phyloP scores from a whole-genome alignment of 1,140 invertebrate genomes.

The Venturia canescens region DNA sequence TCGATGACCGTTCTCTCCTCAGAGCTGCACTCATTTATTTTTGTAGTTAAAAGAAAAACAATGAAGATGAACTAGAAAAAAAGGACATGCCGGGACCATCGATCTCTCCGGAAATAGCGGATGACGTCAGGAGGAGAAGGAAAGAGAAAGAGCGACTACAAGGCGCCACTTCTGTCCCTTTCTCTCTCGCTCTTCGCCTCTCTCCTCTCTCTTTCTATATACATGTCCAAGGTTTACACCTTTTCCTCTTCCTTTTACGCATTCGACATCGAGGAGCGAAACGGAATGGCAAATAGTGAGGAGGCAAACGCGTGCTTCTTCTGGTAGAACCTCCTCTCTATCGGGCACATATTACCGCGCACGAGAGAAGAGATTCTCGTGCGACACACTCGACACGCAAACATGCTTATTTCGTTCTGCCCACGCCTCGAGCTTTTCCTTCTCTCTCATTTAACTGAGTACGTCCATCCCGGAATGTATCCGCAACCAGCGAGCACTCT shows the following conservation, averaged over 20 bases:
- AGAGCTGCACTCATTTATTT: background rate
- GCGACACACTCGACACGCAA: constrained; percentile 4
- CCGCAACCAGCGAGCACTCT: background rate
- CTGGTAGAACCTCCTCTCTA: background rate
- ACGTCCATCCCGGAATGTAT: background rate
- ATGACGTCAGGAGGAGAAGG: constrained; percentile 47
- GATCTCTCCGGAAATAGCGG: constrained; percentile 48
- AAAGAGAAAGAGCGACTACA: too few species aligned
- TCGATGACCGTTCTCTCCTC: background rate
- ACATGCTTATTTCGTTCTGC: constrained; percentile 16
- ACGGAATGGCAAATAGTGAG: constrained; percentile 39
- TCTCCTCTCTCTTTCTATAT: background rate
- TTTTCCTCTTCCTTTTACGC: constrained; percentile 35
- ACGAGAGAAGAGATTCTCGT: background rate
- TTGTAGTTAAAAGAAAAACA: constrained; percentile 15
- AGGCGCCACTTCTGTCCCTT: constrained; percentile 48
- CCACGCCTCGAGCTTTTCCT: constrained; percentile 13
- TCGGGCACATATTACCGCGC: background rate
- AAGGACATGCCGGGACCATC: constrained; percentile 36
- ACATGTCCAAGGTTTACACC: constrained; percentile 11
- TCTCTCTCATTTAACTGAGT: background rate
- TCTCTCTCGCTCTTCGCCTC: constrained; percentile 13
- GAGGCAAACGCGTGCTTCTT: background rate
- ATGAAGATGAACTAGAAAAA: background rate
- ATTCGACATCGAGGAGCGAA: constrained; percentile 48